Base-by-base conservation (phyloP, 1,140 invertebrate genomes). In the Drosophila willistoni region DNA sequence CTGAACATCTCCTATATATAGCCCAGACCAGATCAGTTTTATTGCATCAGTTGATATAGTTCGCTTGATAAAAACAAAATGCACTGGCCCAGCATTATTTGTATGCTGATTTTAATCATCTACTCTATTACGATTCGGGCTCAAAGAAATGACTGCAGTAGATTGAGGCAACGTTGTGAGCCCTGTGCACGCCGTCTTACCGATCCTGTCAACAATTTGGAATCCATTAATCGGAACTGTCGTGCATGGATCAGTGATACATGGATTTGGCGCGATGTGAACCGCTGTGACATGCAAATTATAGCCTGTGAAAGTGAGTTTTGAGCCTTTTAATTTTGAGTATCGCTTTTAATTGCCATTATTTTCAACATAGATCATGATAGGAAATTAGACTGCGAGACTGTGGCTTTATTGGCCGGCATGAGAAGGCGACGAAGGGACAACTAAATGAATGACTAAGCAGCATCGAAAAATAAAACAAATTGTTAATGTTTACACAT, bases 241-340 rank as follows among this genome's bases (percentile, higher is more conserved):
- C 44, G 70, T 0, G 55, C 59, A 34, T 2, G 54, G 70, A 29
- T 29, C 29, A 7, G 29, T 29, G 29, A 29, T 29, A 29, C 29
- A 6, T 73, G 71, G 69, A 33, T 73, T 36, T 73, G 71, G 71
- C 61, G 69, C 6, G 71, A 73, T 60, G 71, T 73, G 0, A 60
- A n/a, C 12, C 71, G 71, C 9, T 73, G 71, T 12, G 69, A 73
- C 12, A 73, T 73, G 71, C 71, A 73, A 39, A 73, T 73, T 9
- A 5, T 73, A 14, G 71, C 71, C 9, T 73, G 71, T 12, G 71
- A 73, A 36, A 54, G 71, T 73, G 64, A 73, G 70, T 41, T 36
- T 36, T 12, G 5, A 4, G 9, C 10, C 3, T 2, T 2, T 2
- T 6, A 5, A 36, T 10, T 36, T 9, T 12, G 3, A 3, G 34